Conservation (phyloP, 2,888 invertebrate genomes). For the Phortica magna region DNA sequence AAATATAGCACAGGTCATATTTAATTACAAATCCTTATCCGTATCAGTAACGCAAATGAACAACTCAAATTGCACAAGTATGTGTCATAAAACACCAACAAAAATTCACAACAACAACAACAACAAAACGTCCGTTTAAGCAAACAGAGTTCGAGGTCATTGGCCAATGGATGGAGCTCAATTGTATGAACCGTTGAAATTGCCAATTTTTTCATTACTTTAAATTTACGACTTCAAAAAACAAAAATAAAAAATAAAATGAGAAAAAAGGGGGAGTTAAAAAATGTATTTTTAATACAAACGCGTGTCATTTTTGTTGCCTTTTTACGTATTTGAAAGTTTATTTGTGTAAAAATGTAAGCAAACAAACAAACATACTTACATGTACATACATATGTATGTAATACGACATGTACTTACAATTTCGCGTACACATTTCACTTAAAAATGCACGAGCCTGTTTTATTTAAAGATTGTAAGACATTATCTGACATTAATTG, state of each 20-base stretch:
- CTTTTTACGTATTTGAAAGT: not conserved
- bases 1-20: too few relatives aligned
- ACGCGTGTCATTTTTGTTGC: not conserved
- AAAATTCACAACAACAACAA: too few relatives aligned
- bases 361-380: not conserved
- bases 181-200: not conserved
- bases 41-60: too few relatives aligned
- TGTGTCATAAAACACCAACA: too few relatives aligned
- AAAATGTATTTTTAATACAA: not conserved
- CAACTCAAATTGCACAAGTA: too few relatives aligned
- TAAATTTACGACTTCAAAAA: not conserved
- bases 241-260: not conserved
- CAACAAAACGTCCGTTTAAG: not conserved
- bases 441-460: conserved; percentile 7
- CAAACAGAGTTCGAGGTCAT: not conserved
- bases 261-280: not conserved
- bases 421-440: conserved; percentile 24
- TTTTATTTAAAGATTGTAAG: conserved; percentile 13
- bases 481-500: conserved; percentile 6
- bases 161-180: not conserved
- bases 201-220: not conserved
- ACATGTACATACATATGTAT: not conserved
- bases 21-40: too few relatives aligned
- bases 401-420: not conserved
- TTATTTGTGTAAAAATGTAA: not conserved